phyloP scores from a whole-genome alignment of 1,140 invertebrate species.

The Drosophila lacteicornis region DNA sequence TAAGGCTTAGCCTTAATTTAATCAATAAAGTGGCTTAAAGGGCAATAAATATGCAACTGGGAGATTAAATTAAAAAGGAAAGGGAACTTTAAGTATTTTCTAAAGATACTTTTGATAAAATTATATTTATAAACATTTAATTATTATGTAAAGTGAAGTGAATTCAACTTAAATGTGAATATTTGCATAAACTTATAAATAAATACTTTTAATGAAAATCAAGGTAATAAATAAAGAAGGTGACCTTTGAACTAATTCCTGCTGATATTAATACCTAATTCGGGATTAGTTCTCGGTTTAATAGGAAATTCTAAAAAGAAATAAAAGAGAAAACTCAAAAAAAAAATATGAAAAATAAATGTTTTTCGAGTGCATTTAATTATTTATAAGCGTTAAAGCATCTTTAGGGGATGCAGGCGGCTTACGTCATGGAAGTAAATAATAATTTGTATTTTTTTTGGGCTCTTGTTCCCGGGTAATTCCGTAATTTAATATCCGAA shows the following conservation, averaged over 20 bases:
- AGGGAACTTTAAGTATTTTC: neutral
- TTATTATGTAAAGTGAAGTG: no score
- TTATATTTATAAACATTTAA: no score
- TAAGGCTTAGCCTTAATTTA: neutral
- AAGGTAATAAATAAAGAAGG: neutral
- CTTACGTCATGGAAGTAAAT: slow-evolving; percentile 27
- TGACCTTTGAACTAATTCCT: neutral
- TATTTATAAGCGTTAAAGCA: slow-evolving; percentile 16
- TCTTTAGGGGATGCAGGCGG: slow-evolving; percentile 2
- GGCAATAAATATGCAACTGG: neutral
- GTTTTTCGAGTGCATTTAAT: neutral
- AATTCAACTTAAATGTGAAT: neutral
- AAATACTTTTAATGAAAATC: neutral
- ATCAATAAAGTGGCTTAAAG: neutral
- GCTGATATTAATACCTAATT: neutral
- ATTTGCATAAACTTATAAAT: neutral
- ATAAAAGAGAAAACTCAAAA: neutral
- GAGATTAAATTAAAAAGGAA: neutral
- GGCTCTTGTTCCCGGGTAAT: slow-evolving; percentile 24
- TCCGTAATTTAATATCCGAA: slow-evolving; percentile 44
- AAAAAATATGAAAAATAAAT: neutral
- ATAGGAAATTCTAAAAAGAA: neutral
- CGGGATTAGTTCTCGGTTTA: neutral
- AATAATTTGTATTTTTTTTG: neutral
- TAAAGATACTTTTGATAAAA: no score